Evolutionary conservation across 1,140 invertebrate species (phyloP).

Genomic region (Heterodera carotae): DNA sequence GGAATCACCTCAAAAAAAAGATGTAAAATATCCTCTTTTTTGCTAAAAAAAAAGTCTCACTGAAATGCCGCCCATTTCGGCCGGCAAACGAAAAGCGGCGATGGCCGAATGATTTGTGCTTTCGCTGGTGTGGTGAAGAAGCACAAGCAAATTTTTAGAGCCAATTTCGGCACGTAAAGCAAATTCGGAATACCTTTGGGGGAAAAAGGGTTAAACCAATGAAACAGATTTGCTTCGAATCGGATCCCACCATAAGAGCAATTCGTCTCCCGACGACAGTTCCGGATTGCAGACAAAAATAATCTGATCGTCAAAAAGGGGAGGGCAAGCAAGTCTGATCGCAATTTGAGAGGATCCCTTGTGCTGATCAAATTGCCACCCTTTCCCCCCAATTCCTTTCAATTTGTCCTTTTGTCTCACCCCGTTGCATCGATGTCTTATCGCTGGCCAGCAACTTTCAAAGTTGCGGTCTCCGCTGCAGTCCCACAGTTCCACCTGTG

Average conservation of each 20-base stretch:
- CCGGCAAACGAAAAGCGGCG: conserved; percentile 54
- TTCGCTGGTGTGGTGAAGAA: conserved; percentile 50
- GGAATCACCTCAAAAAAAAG: conserved; percentile 31
- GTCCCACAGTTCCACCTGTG: conserved; percentile 74
- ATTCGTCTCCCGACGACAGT: conserved; percentile 71
- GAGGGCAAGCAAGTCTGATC: too few species aligned
- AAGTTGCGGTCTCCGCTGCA: conserved; percentile 75
- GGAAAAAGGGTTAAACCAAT: conserved; percentile 39
- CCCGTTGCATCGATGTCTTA: conserved; percentile 74
- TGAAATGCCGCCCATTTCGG: conserved; percentile 52
- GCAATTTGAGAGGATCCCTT: too few species aligned
- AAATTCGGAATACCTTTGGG: conserved; percentile 74
- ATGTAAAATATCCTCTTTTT: not conserved
- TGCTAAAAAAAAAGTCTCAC: not conserved
- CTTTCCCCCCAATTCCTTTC: too few species aligned
- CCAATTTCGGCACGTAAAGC: conserved; percentile 68
- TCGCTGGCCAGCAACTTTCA: conserved; percentile 75
- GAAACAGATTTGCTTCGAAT: not conserved
- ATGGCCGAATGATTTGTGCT: conserved; percentile 51
- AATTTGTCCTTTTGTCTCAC: conserved; percentile 62
- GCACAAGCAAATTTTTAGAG: conserved; percentile 26
- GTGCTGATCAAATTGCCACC: too few species aligned
- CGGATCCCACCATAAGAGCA: conserved; percentile 72
- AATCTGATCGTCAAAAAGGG: not conserved
- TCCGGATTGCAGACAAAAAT: conserved; percentile 76